Evolutionary conservation across 92 coral and sea anemone genomes (phyloP).

Genomic region (Epizoanthus illoricatus): DNA sequence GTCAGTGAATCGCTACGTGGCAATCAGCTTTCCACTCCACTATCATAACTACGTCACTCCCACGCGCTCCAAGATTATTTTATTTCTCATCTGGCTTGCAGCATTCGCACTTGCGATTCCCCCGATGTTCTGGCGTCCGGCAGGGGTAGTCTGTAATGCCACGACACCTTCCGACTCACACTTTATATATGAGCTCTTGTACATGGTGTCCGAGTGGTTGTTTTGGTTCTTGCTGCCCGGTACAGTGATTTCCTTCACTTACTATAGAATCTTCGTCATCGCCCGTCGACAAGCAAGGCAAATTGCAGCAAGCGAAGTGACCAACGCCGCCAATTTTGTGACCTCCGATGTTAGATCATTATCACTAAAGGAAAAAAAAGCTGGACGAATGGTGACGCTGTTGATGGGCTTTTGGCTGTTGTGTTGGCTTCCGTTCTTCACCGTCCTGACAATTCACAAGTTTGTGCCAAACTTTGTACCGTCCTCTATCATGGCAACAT

Average conservation of each 20-base stretch:
- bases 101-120: constrained; percentile 72
- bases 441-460: constrained; percentile 68
- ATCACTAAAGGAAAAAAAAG: constrained; percentile 60
- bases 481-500: constrained; percentile 59
- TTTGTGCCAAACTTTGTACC: constrained; percentile 56
- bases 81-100: constrained; percentile 56
- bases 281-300: constrained; percentile 70
- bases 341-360: constrained; percentile 32
- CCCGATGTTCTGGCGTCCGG: constrained; percentile 76
- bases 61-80: constrained; percentile 53
- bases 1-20: constrained; percentile 67
- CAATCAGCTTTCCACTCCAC: constrained; percentile 70
- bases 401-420: constrained; percentile 67
- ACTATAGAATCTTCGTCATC: constrained; percentile 60
- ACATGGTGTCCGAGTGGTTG: constrained; percentile 75
- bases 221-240: constrained; percentile 76
- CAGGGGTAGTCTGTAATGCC: constrained; percentile 59
- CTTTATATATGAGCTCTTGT: constrained; percentile 57
- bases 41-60: constrained; percentile 61
- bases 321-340: background rate
- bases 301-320: constrained; percentile 55
- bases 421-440: constrained; percentile 78
- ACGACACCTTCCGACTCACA: constrained; percentile 69
- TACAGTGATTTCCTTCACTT: constrained; percentile 44
- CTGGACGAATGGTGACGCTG: constrained; percentile 64